Conservation (phyloP, 1,140 invertebrate genomes). For the Macrostomum lignano region DNA sequence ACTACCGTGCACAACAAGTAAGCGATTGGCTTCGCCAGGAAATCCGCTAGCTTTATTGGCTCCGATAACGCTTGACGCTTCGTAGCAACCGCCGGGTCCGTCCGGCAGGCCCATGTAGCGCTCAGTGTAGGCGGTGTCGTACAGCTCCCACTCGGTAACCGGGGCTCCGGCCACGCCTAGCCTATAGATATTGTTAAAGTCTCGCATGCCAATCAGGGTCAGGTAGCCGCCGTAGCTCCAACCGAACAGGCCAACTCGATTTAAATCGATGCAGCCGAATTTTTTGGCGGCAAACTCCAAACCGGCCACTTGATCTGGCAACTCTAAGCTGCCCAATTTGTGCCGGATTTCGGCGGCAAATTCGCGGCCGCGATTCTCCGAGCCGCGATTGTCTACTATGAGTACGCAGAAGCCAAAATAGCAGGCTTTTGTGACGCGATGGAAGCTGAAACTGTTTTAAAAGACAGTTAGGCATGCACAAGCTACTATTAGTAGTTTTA, state of each 20-base stretch:
- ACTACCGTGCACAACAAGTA: too few relatives aligned
- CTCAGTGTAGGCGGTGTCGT: slow-evolving; percentile 66
- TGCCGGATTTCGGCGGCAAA: slow-evolving; percentile 66
- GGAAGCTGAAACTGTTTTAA: too few relatives aligned
- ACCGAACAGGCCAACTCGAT: slow-evolving; percentile 68
- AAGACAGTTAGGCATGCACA: too few relatives aligned
- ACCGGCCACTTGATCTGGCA: slow-evolving; percentile 81
- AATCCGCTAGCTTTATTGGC: slow-evolving; percentile 15
- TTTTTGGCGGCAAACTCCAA: slow-evolving; percentile 52
- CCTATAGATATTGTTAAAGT: slow-evolving; percentile 1
- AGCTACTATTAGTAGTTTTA: too few relatives aligned
- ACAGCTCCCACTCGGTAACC: slow-evolving; percentile 74
- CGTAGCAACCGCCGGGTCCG: slow-evolving; percentile 45
- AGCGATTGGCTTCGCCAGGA: too few relatives aligned
- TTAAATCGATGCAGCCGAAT: slow-evolving; percentile 59
- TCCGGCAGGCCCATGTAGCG: slow-evolving; percentile 77
- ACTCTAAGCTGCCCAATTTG: slow-evolving; percentile 51
- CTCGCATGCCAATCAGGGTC: slow-evolving; percentile 19
- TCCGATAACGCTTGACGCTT: slow-evolving; percentile 11
- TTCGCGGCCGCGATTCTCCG: slow-evolving; percentile 54
- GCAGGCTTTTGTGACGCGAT: slow-evolving; percentile 41
- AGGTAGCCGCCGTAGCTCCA: slow-evolving; percentile 57
- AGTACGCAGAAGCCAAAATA: slow-evolving; percentile 85
- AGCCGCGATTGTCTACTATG: slow-evolving; percentile 70
- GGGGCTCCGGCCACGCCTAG: slow-evolving; percentile 63